Evolutionary conservation across 2,113 vertebrate genomes (phyloP).

Genomic region (Trichechus manatus): DNA sequence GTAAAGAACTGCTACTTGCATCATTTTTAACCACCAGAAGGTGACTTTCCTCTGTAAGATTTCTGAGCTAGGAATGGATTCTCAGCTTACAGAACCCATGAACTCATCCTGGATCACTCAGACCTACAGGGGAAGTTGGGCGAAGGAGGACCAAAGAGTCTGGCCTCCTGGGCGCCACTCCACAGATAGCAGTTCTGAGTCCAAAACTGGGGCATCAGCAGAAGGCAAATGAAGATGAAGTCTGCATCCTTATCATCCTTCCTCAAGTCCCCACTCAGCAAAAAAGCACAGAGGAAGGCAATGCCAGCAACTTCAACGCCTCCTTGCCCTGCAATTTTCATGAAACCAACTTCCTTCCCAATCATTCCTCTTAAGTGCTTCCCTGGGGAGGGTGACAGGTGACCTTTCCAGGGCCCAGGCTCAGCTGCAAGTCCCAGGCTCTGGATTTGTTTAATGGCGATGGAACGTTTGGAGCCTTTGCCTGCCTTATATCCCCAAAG

Average conservation of each 20-base stretch:
- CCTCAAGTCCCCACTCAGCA: slow-evolving; percentile 6
- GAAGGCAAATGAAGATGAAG: neutral
- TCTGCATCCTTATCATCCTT: neutral
- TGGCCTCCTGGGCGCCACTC: neutral
- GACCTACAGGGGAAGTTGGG: neutral
- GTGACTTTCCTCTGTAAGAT: neutral
- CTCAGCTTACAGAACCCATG: neutral
- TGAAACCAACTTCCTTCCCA: neutral
- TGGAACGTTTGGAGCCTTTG: neutral
- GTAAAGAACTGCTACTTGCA: neutral
- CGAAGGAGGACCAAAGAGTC: neutral
- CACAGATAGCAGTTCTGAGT: neutral
- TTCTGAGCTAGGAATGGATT: neutral
- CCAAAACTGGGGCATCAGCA: slow-evolving; percentile 26
- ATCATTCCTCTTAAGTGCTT: neutral
- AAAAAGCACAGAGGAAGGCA: neutral
- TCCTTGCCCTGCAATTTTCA: neutral
- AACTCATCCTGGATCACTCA: neutral
- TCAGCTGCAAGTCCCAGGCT: neutral
- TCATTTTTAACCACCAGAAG: neutral
- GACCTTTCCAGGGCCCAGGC: neutral
- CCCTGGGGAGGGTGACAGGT: neutral
- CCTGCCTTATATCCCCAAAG: neutral
- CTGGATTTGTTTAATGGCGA: neutral
- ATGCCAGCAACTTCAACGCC: neutral